Evolutionary conservation across 2,113 vertebrate species (phyloP).

Genomic region (Silurus asotus): DNA sequence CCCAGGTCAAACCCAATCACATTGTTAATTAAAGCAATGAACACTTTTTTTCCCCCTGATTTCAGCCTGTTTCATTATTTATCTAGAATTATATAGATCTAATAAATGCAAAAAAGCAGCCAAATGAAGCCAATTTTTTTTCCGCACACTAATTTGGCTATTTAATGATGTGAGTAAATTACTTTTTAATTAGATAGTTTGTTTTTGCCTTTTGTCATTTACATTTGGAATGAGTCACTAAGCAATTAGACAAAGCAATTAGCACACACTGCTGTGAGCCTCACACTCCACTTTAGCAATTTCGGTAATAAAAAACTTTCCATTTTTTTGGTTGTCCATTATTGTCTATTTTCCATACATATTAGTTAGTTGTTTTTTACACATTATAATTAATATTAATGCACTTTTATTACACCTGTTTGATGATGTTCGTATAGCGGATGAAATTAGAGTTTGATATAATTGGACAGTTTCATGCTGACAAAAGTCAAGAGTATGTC

Average conservation of each 20-base stretch:
- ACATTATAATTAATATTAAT: not conserved
- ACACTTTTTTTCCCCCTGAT: not conserved
- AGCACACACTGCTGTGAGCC: conserved; percentile 27
- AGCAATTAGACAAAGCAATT: conserved; percentile 54
- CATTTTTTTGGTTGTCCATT: conserved; percentile 5
- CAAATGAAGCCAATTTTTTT: conserved; percentile 34
- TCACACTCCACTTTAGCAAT: not conserved
- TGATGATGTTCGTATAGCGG: not conserved
- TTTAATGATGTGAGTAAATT: conserved; percentile 58
- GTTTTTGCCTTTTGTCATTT: conserved; percentile 49
- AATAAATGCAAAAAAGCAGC: conserved; percentile 25
- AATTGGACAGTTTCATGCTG: not conserved
- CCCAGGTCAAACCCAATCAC: not conserved
- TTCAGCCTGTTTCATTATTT: conserved; percentile 7
- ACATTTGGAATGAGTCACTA: conserved; percentile 51
- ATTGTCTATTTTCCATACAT: not conserved
- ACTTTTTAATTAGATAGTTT: conserved; percentile 59
- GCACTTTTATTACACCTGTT: not conserved
- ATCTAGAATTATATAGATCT: conserved; percentile 22
- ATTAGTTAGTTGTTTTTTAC: not conserved
- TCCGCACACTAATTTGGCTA: conserved; percentile 45
- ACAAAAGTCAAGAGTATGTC: conserved; percentile 4
- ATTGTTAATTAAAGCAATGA: conserved; percentile 20
- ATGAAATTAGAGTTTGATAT: conserved; percentile 1
- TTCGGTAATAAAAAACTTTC: not conserved